Evolutionary conservation across 2,797 vertebrate species (phyloP).

Genomic region (Coilia nasus): DNA sequence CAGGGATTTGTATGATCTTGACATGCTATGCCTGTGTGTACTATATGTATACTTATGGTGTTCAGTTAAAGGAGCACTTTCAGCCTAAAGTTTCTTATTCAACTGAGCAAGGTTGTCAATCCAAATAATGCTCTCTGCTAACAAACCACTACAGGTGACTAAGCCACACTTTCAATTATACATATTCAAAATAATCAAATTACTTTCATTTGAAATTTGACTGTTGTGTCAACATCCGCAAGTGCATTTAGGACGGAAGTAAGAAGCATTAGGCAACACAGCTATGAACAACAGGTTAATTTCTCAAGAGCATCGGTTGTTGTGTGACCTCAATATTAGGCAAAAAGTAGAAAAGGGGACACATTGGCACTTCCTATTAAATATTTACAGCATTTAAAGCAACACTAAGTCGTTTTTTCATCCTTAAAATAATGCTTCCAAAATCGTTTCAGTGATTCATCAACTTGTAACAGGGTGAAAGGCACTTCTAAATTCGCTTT

Average conservation of each 20-base stretch:
- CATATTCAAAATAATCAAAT: no score
- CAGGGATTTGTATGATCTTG: conserved; percentile 11
- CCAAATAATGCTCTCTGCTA: background rate
- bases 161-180: background rate
- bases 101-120: background rate
- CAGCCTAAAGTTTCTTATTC: conserved; percentile 11
- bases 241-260: background rate
- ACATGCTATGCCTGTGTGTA: conserved; percentile 3
- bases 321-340: background rate
- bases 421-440: no score
- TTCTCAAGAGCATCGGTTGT: background rate
- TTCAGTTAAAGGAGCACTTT: background rate
- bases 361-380: background rate
- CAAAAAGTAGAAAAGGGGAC: background rate
- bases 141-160: background rate
- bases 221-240: background rate
- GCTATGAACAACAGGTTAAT: background rate
- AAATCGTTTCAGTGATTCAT: no score
- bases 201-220: no score
- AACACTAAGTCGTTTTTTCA: no score
- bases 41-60: background rate
- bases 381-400: no score
- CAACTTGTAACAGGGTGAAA: no score
- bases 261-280: background rate
- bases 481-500: no score